Base-by-base conservation (phyloP, 1,140 invertebrate genomes). In the Medauroidea extradentata region DNA sequence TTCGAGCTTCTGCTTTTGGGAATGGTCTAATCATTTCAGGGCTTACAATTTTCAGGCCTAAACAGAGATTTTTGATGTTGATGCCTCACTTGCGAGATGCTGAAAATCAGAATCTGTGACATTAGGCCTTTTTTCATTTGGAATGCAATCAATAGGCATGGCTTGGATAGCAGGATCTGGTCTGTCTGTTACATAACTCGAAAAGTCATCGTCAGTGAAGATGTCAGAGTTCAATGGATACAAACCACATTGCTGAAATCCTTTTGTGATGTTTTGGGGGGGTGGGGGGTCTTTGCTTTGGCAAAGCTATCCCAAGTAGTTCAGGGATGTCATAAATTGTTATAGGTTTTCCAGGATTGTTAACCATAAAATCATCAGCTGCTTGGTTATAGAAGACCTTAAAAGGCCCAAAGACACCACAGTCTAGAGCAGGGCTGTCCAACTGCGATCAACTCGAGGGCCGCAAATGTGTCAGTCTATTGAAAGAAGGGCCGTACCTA, bases 171-270 rank as follows among this genome's bases (percentile, higher is more conserved):
- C 2, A 60, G 61, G 39, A 13, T 69, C 23, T 23, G 69, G 66
- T 34, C 70, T 54, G 60, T 77, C 71, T 8, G 73, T 75, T 16
- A 73, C 67, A 48, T 51, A 53, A 25, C 70, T 63, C 16, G 63
- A 14, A 69, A 73, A 75, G 16, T 77, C 73, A 41, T 64, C 53
- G 14, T 73, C 67, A 23, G 51, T 13, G 60, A 75, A 74, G 23
- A 74, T 65, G 29, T 73, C 43, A 25, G 59, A 18, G 62, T 74
- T 70, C 14, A 69, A 69, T n/a, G 72, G 72, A 48, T 14, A 68
- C 46, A 75, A 69, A 34, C 71, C 71, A 34, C 65, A 53, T 19
- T 29, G 46, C 25, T 39, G 18, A 63, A 58, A 59, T 57, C 49
- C 48, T 11, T 48, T 25, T 18, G 34, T 16, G 23, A 59, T 59